Percentiles rank a stretch among this genome's conserved stretches.
These are phyloP conservation scores for Holotrichia oblita DNA, from an alignment of 1,140 invertebrate genomes.

Conservation along the genomic window DNA sequence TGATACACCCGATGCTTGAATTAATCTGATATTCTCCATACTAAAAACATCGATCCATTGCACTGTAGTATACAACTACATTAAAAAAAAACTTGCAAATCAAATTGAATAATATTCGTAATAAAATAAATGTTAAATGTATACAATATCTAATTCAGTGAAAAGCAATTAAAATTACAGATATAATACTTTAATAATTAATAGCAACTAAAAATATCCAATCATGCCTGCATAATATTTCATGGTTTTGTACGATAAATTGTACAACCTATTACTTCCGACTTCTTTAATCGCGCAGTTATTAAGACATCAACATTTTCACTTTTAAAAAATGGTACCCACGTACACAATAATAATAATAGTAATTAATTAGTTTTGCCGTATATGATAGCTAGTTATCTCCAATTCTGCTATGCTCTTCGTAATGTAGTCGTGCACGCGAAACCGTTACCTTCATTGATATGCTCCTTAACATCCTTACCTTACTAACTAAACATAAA, in stretches of 20 bases:
- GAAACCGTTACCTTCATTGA: not conserved
- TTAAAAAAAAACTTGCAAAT: no score
- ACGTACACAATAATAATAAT: constrained; percentile 9
- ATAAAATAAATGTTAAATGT: no score
- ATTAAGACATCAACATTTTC: constrained; percentile 2
- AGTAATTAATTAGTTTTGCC: constrained; percentile 3
- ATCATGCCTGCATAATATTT: no score
- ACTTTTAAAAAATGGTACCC: constrained; percentile 4
- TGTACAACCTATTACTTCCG: not conserved
- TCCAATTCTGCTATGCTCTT: not conserved
- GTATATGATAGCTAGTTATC: not conserved
- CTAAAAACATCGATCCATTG: no score
- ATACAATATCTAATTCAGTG: no score
- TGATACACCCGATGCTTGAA: no score
- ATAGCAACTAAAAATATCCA: no score
- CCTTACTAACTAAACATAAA: not conserved
- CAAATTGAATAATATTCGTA: no score
- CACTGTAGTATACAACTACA: no score
- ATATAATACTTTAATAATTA: no score
- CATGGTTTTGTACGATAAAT: not conserved
- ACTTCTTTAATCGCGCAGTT: not conserved
- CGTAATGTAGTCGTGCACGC: not conserved
- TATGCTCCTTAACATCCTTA: not conserved
- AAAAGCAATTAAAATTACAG: no score
- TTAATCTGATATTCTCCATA: no score